These are phyloP conservation scores for Amphipoea lucens DNA, from an alignment of 2,888 invertebrate genomes.

Conservation along the genomic window DNA sequence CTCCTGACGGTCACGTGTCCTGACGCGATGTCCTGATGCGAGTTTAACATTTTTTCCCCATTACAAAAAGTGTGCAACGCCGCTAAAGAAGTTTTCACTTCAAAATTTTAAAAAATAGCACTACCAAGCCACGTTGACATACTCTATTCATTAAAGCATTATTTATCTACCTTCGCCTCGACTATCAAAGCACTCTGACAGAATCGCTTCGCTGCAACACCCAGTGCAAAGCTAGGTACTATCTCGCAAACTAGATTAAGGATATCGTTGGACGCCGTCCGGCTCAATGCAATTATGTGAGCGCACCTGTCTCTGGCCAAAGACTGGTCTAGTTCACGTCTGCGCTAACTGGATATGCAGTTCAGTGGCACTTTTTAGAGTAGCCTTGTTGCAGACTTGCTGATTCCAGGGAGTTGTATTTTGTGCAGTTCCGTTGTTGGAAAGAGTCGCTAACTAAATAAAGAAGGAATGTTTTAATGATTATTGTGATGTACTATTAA, in stretches of 20 bases:
- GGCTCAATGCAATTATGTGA: slow-evolving; percentile 75
- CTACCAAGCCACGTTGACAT: background rate
- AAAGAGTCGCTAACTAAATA: no score
- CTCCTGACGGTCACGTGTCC: no score
- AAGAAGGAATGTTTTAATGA: background rate
- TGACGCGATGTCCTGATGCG: no score
- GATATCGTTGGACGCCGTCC: slow-evolving; percentile 71
- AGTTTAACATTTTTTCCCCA: no score
- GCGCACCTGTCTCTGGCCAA: slow-evolving; percentile 70
- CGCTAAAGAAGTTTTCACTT: no score
- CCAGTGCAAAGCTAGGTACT: slow-evolving; percentile 47
- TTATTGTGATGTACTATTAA: no score
- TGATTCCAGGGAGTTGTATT: slow-evolving; percentile 9
- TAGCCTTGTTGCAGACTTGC: slow-evolving; percentile 11
- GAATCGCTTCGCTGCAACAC: slow-evolving; percentile 47
- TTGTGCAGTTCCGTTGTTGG: background rate
- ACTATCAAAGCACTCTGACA: slow-evolving; percentile 39
- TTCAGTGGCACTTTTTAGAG: slow-evolving; percentile 41
- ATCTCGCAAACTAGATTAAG: slow-evolving; percentile 76
- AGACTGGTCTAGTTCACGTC: slow-evolving; percentile 31
- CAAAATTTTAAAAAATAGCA: background rate
- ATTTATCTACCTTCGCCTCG: slow-evolving; percentile 29
- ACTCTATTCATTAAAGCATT: slow-evolving; percentile 30
- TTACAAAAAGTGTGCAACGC: no score
- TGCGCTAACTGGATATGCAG: slow-evolving; percentile 37